Evolutionary conservation across 1,140 invertebrate genomes (phyloP), one percentile per base, ranked within the genome.

Genomic region (Capitella teleta): DNA sequence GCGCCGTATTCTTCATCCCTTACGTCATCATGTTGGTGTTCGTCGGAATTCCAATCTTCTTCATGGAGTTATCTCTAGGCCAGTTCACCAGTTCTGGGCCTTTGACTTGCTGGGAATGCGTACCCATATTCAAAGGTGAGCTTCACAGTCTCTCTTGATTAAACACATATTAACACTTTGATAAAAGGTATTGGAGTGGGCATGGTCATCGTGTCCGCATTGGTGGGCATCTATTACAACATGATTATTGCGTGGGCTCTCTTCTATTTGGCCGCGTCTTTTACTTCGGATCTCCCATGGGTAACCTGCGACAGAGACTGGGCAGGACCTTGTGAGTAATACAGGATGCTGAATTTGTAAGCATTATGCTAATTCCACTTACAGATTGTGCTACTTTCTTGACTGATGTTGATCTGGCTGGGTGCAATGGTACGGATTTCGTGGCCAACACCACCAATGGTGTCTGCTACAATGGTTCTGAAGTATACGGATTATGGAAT

Each of bases 1-100:
- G 88, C 70, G 79, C 82, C 75, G 86, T 63, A 73, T 89, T 74
- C 80, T 80, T 82, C 8, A 72, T 84, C 4, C 77, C 79, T 0
- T 81, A 83, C 58, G 63, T 79, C 3, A 67, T 79, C 5, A 77
- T 83, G 28, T 70, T 80, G 53, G 43, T 79, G 4, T 57, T 78
- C 10, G 73, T 84, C 25, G 85, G 83, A 0, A 70, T 85, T 28
- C 85, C 86, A 0, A 73, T 84, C 1, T 79, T 83, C 28, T 79
- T 86, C 47, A 72, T 87, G 52, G 86, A 89, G 67, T 75, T 87
- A 2, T 78, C 82, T 0, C 69, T 87, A 4, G 86, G 85, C 5
- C 86, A 88, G 65, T 80, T 85, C 56, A 82, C 82, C 32, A 81
- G 84, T 59, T 78, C 80, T 63, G 84, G 84, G 37, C 79, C 82